phyloP scores from a whole-genome alignment of 2,113 vertebrate species.

The Polyodon spathula region DNA sequence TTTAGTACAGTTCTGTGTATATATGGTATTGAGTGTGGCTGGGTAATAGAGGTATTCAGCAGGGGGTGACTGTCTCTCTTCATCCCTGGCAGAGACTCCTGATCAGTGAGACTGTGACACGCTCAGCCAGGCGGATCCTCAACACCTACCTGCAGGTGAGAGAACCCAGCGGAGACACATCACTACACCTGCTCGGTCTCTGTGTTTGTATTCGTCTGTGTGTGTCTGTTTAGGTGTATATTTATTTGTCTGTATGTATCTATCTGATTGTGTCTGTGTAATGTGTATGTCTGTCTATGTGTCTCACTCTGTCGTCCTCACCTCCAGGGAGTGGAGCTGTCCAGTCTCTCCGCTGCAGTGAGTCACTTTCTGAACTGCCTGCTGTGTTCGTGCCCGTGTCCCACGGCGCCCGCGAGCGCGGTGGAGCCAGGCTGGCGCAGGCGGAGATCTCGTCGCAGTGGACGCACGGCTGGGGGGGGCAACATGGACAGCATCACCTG shows the following conservation, averaged over 20 bases:
- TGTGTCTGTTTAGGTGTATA: background rate
- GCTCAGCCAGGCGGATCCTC: conserved; percentile 55
- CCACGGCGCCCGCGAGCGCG: conserved; percentile 31
- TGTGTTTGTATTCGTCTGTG: background rate
- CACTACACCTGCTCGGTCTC: background rate
- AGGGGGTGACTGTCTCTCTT: background rate
- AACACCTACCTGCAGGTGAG: conserved; percentile 62
- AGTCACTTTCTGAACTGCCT: conserved; percentile 70
- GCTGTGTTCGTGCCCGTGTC: conserved; percentile 53
- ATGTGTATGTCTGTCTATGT: conserved; percentile 1
- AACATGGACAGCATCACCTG: conserved; percentile 49
- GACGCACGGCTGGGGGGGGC: conserved; percentile 38
- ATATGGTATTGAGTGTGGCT: too few relatives aligned
- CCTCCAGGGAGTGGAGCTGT: conserved; percentile 53
- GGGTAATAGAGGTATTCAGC: too few relatives aligned
- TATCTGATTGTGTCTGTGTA: background rate
- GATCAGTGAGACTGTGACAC: conserved; percentile 51
- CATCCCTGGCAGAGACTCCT: conserved; percentile 44
- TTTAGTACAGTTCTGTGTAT: too few relatives aligned
- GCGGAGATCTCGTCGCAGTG: conserved; percentile 57
- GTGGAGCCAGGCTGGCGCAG: conserved; percentile 48
- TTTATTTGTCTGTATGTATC: background rate
- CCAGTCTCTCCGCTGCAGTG: conserved; percentile 54
- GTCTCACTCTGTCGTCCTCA: background rate
- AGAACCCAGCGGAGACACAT: background rate